Evolutionary conservation across 2,113 vertebrate species (phyloP).

Genomic region (Sylvia atricapilla): DNA sequence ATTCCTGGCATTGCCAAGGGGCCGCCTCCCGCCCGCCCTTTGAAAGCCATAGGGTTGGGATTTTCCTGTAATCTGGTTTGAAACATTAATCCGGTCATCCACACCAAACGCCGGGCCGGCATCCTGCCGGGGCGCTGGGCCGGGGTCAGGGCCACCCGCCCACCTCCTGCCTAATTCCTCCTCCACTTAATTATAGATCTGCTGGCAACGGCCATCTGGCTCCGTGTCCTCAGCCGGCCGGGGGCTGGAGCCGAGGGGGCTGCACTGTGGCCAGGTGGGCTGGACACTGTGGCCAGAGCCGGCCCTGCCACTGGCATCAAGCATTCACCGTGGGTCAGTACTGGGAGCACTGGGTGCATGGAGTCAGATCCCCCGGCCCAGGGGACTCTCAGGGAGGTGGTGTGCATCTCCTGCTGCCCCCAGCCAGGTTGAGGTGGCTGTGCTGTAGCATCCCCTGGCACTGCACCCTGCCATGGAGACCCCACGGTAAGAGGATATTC

Average conservation of each 20-base stretch:
- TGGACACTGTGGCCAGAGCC: background rate
- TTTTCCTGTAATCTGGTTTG: constrained; percentile 47
- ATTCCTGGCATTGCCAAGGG: constrained; percentile 63
- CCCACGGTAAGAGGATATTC: background rate
- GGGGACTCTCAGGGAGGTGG: too few species aligned
- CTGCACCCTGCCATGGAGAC: background rate
- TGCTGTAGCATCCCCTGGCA: fast-evolving
- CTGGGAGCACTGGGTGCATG: fast-evolving
- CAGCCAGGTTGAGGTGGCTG: too few species aligned
- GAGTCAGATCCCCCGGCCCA: too few species aligned
- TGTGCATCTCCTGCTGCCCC: background rate
- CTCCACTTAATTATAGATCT: constrained; percentile 21
- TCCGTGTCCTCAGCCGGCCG: background rate
- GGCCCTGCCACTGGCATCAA: fast-evolving
- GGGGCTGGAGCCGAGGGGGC: background rate
- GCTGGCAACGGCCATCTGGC: constrained; percentile 29
- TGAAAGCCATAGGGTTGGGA: constrained; percentile 26
- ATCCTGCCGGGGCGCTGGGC: background rate
- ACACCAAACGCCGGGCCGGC: constrained; percentile 23
- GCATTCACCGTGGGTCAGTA: background rate
- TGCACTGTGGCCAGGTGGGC: fast-evolving
- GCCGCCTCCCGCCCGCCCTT: constrained; percentile 6
- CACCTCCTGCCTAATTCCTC: constrained; percentile 2
- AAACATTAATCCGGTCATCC: constrained; percentile 44
- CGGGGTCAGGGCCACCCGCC: background rate